Evolutionary conservation across 2,888 invertebrate genomes (phyloP).

Genomic region (Drosophila mettleri): DNA sequence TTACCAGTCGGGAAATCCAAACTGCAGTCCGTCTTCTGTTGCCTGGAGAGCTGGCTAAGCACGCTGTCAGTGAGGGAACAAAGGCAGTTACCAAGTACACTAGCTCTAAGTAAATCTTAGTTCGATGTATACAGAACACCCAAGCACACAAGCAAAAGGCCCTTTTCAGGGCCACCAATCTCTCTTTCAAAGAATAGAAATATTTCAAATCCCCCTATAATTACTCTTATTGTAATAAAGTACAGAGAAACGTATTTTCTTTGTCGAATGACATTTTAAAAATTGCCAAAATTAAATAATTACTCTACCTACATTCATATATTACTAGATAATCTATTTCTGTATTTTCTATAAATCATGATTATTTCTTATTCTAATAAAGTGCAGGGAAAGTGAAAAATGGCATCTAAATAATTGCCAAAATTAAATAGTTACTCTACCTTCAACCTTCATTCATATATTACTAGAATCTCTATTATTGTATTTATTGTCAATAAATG

Average conservation of each 20-base stretch:
- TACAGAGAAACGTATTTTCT: background rate
- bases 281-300: background rate
- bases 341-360: no score
- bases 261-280: background rate
- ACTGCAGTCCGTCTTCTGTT: constrained; percentile 56
- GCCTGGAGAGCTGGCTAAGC: constrained; percentile 60
- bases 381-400: no score
- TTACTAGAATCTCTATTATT: no score
- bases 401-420: no score
- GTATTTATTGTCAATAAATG: no score
- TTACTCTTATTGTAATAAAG: background rate
- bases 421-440: no score
- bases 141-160: constrained; percentile 31
- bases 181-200: constrained; percentile 26
- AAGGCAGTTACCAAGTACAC: constrained; percentile 70
- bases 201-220: background rate
- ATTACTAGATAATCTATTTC: no score
- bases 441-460: no score
- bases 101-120: constrained; percentile 53
- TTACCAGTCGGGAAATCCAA: constrained; percentile 62
- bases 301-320: no score
- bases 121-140: background rate
- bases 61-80: constrained; percentile 27
- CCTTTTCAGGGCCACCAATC: constrained; percentile 53
- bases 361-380: no score